A percentile compares a stretch with the other conserved stretches of the same genome.
Evolutionary conservation across 1,140 invertebrate species (phyloP).

Genomic region (Neelides sp.): DNA sequence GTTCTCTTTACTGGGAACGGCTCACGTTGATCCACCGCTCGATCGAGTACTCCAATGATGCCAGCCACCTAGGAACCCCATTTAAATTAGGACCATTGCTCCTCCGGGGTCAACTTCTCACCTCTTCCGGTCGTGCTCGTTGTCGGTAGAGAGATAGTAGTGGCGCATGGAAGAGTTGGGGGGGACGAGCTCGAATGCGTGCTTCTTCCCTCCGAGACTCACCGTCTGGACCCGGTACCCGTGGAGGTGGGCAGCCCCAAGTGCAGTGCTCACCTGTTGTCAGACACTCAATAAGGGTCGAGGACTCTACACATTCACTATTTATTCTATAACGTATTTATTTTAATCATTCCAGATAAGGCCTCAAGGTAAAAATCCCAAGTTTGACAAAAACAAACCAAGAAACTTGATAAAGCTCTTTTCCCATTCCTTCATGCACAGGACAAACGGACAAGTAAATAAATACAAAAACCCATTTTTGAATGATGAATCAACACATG

Average conservation of each 20-base stretch:
- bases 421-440: no score
- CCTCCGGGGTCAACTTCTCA: slow-evolving; percentile 35
- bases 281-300: no score
- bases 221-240: slow-evolving; percentile 79
- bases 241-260: slow-evolving; percentile 82
- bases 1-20: slow-evolving; percentile 37
- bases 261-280: slow-evolving; percentile 15
- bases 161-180: slow-evolving; percentile 70
- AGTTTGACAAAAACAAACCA: no score
- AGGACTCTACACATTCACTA: no score
- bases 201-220: slow-evolving; percentile 53
- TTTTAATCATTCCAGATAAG: no score
- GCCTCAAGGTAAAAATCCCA: no score
- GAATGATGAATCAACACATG: no score
- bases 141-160: slow-evolving; percentile 85
- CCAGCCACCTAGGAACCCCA: slow-evolving; percentile 68
- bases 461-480: no score
- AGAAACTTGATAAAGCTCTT: no score
- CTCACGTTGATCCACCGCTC: slow-evolving; percentile 89
- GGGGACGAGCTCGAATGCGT: slow-evolving; percentile 80
- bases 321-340: no score
- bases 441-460: no score
- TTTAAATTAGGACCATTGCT: background rate
- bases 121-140: slow-evolving; percentile 90
- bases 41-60: slow-evolving; percentile 85